These are phyloP conservation scores for Sisyra terminalis DNA, from an alignment of 2,888 invertebrate species.

Conservation along the genomic window DNA sequence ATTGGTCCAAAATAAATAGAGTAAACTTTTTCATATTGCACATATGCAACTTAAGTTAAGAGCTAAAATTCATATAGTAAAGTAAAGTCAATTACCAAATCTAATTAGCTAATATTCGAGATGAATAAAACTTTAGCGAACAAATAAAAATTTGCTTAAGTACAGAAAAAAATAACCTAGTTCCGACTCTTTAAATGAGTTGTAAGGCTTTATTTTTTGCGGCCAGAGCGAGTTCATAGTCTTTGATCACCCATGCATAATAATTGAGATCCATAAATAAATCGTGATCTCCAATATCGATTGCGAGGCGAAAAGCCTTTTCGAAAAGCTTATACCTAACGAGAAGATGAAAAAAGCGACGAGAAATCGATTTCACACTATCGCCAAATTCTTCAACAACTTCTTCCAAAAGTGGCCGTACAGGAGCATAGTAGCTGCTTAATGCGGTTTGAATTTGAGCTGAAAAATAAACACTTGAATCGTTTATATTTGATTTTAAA, in stretches of 20 bases:
- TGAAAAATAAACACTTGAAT: slow-evolving; percentile 4
- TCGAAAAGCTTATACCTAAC: slow-evolving; percentile 58
- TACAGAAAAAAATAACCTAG: slow-evolving; percentile 1
- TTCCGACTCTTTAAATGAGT: slow-evolving; percentile 22
- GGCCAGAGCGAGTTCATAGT: slow-evolving; percentile 46
- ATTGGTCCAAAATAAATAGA: too few species aligned
- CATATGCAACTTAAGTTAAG: too few species aligned
- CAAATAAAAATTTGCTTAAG: too few species aligned
- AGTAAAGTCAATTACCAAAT: too few species aligned
- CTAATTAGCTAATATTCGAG: too few species aligned
- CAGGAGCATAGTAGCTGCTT: slow-evolving; percentile 62
- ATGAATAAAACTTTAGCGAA: too few species aligned
- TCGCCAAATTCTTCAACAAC: slow-evolving; percentile 58
- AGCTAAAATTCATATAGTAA: too few species aligned
- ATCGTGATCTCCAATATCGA: slow-evolving; percentile 74
- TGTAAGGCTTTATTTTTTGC: slow-evolving; percentile 50
- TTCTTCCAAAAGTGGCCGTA: slow-evolving; percentile 45
- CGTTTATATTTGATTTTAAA: neutral
- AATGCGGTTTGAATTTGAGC: slow-evolving; percentile 59
- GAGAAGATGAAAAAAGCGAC: slow-evolving; percentile 75
- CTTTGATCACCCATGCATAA: slow-evolving; percentile 45
- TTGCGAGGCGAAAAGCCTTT: slow-evolving; percentile 71
- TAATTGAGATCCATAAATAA: slow-evolving; percentile 71
- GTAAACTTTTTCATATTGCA: too few species aligned
- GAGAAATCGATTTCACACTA: slow-evolving; percentile 63